These are phyloP conservation scores for Myrmophylax atrothorax DNA, from an alignment of 2,113 vertebrate species.

Conservation along the genomic window DNA sequence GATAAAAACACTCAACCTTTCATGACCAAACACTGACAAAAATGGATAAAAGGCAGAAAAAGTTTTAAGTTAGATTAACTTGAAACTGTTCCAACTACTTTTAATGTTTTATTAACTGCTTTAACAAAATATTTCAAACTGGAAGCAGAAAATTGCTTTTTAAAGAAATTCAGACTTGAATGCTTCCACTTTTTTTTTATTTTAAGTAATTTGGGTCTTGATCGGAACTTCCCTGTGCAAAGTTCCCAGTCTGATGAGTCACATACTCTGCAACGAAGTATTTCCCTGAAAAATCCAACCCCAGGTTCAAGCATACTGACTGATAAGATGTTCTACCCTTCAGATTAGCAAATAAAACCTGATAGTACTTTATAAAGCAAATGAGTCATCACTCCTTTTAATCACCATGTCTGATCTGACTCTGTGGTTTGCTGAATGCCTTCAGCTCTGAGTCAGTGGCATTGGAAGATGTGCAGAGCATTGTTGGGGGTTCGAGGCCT, in stretches of 20 bases:
- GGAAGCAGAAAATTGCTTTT: not conserved
- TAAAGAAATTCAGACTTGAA: not conserved
- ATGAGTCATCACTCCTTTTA: not conserved
- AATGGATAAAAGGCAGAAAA: not conserved
- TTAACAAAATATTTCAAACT: not conserved
- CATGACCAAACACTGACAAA: not conserved
- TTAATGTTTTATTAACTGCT: not conserved
- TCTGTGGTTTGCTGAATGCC: not conserved
- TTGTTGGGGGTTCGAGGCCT: fast-evolving
- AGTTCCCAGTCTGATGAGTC: not conserved
- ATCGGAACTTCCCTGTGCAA: not conserved
- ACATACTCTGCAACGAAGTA: not conserved
- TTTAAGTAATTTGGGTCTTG: not conserved
- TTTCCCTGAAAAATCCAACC: not conserved
- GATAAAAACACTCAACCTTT: not conserved
- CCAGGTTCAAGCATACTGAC: not conserved
- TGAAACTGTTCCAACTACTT: not conserved
- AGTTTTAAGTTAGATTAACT: not conserved
- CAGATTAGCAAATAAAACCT: not conserved
- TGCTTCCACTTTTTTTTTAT: not conserved
- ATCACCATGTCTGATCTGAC: not conserved
- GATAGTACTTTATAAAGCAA: not conserved
- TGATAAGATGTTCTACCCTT: not conserved
- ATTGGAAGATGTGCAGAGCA: not conserved
- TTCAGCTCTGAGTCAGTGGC: not conserved